Evolutionary conservation across 2,797 vertebrate genomes (phyloP).

Genomic region (Lindbergichthys nudifrons): DNA sequence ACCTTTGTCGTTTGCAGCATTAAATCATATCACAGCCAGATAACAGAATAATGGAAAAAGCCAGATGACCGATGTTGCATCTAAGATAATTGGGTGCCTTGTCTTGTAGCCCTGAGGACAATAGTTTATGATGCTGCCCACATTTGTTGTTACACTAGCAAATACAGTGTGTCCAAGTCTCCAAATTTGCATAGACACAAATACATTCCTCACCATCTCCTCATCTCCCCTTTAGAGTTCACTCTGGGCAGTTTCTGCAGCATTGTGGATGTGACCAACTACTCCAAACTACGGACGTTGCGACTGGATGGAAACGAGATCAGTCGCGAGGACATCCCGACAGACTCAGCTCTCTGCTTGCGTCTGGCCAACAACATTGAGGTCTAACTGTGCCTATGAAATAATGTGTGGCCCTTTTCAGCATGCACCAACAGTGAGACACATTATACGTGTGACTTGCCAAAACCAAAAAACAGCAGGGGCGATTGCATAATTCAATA

Average conservation of each 20-base stretch:
- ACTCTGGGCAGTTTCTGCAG: constrained; percentile 95
- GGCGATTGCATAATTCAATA: constrained; percentile 3
- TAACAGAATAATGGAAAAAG: no score
- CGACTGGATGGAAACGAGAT: constrained; percentile 95
- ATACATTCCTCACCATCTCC: neutral
- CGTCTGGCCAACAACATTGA: constrained; percentile 89
- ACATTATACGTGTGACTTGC: neutral
- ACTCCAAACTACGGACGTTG: constrained; percentile 92
- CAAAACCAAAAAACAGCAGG: neutral
- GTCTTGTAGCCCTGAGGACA: no score
- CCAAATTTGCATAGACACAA: neutral
- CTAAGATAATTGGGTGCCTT: no score
- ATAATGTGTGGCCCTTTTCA: neutral
- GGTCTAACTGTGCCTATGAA: constrained; percentile 77
- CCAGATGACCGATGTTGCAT: no score
- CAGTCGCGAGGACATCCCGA: constrained; percentile 85
- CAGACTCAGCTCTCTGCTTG: constrained; percentile 89
- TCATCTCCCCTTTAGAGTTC: constrained; percentile 86
- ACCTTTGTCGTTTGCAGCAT: no score
- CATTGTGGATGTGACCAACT: constrained; percentile 90
- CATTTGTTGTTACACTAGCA: no score
- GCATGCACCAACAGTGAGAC: neutral
- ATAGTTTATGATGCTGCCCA: no score
- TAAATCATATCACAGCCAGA: no score
- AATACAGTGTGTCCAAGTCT: no score